phyloP scores from a whole-genome alignment of 2,797 vertebrate genomes.

The Myotis vivesi region DNA sequence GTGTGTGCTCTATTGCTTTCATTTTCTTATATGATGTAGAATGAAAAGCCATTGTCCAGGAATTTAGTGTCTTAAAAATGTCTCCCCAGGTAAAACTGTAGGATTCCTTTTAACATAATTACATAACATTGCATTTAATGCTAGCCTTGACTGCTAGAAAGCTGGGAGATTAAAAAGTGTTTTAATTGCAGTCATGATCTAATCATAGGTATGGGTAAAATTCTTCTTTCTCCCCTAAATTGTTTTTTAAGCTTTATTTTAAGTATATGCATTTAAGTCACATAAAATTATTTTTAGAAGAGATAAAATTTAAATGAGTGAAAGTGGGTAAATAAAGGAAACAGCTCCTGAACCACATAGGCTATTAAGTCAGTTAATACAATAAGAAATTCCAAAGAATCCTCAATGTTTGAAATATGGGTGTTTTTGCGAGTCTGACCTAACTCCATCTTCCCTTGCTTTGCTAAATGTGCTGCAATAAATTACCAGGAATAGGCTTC shows the following conservation, averaged over 20 bases:
- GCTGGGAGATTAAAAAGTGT: not conserved
- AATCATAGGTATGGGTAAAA: not conserved
- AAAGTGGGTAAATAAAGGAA: not conserved
- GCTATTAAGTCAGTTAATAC: not conserved
- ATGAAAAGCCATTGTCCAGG: not conserved
- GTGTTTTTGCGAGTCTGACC: slow-evolving; percentile 8
- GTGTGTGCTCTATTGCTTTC: not conserved
- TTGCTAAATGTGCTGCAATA: not conserved
- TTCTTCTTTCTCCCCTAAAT: not conserved
- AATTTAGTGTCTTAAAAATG: slow-evolving; percentile 15
- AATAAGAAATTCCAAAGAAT: not conserved
- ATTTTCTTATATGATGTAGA: not conserved
- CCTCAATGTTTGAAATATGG: slow-evolving; percentile 17
- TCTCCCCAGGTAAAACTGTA: not conserved
- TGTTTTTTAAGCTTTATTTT: slow-evolving; percentile 35
- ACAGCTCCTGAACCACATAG: not conserved
- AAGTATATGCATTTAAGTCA: not conserved
- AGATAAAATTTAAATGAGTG: not conserved
- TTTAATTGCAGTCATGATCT: slow-evolving; percentile 23
- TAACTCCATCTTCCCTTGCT: not conserved
- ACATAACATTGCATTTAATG: not conserved
- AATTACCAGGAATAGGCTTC: slow-evolving; percentile 48
- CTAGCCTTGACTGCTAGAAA: not conserved
- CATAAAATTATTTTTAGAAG: not conserved
- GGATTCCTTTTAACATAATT: not conserved